These are phyloP conservation scores for Chaunax sp. DNA, from an alignment of 2,797 vertebrate species.

Conservation along the genomic window DNA sequence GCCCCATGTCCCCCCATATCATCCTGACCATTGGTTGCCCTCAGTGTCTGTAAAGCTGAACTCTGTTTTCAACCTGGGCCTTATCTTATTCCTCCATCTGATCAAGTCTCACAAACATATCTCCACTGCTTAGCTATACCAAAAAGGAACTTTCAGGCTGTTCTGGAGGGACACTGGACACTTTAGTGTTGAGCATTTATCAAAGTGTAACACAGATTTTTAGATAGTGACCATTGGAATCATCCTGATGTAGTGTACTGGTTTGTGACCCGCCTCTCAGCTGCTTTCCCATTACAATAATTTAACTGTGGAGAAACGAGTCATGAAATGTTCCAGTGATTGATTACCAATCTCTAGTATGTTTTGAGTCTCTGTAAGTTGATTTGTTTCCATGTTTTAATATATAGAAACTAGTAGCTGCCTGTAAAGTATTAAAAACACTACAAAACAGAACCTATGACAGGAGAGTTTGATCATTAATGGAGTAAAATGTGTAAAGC, in stretches of 20 bases:
- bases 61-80: slow-evolving; percentile 42
- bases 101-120: not conserved
- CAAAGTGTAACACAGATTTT: too few relatives aligned
- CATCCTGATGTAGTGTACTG: too few relatives aligned
- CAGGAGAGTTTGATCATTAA: not conserved
- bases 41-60: slow-evolving; percentile 22
- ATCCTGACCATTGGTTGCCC: slow-evolving; percentile 51
- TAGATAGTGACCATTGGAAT: too few relatives aligned
- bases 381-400: not conserved
- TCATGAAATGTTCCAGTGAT: not conserved
- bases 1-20: slow-evolving; percentile 2
- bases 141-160: not conserved
- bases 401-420: not conserved
- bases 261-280: too few relatives aligned
- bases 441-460: not conserved
- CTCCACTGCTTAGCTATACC: not conserved
- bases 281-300: not conserved
- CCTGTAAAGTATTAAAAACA: not conserved
- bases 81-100: not conserved
- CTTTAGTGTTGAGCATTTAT: too few relatives aligned
- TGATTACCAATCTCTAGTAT: not conserved
- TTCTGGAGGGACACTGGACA: too few relatives aligned
- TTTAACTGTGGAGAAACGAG: not conserved
- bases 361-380: not conserved
- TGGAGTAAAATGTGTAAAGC: not conserved